Conservation (phyloP, 2,888 invertebrate genomes). For the Oeneis ivallda region DNA sequence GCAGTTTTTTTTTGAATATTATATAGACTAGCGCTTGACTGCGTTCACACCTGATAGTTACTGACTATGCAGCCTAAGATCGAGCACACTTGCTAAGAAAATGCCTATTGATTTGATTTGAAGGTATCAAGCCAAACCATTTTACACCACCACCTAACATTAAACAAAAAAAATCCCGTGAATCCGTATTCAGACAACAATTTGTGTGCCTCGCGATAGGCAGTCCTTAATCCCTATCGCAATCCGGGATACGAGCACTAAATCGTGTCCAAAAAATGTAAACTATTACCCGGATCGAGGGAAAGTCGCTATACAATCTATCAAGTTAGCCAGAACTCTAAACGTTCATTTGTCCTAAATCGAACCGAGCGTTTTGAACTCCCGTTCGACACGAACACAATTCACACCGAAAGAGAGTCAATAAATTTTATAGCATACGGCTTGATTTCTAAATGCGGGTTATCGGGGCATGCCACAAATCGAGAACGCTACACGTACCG, state of each 20-base stretch:
- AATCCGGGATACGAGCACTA: constrained; percentile 20
- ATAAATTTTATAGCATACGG: constrained; percentile 75
- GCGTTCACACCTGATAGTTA: no score
- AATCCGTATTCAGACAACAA: constrained; percentile 6
- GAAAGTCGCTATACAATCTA: constrained; percentile 35
- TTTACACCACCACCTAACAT: not conserved
- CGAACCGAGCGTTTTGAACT: constrained; percentile 58
- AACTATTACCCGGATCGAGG: constrained; percentile 33
- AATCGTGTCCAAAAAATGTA: constrained; percentile 31
- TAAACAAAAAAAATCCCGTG: not conserved
- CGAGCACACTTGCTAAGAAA: no score
- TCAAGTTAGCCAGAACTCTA: constrained; percentile 49
- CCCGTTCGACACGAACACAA: constrained; percentile 55
- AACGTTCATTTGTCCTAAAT: constrained; percentile 53
- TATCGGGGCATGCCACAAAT: constrained; percentile 79
- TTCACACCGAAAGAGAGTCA: constrained; percentile 70
- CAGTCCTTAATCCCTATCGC: constrained; percentile 20
- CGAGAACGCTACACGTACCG: constrained; percentile 70
- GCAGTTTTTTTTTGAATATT: no score
- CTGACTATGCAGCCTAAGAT: no score
- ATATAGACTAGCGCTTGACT: no score
- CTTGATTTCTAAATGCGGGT: constrained; percentile 80
- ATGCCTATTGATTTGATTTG: no score
- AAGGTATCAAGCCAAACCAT: no score
- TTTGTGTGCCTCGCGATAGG: constrained; percentile 7